A percentile compares a stretch with the other conserved stretches of the same genome.
phyloP scores from a whole-genome alignment of 1,140 invertebrate genomes.

The Druon quercuslanigerum region DNA sequence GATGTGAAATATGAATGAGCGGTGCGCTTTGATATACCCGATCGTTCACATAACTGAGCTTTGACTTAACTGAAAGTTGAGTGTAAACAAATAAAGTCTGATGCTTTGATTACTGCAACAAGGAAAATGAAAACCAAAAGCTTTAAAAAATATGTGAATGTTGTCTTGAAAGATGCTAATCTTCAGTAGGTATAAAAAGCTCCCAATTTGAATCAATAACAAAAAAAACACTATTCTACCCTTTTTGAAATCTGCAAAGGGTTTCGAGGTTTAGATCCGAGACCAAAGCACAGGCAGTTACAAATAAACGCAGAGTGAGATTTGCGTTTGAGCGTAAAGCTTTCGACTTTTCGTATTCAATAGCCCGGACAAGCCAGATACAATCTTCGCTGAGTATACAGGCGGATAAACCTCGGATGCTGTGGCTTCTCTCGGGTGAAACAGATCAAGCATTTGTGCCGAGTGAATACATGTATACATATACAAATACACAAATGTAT shows the following conservation, averaged over 20 bases:
- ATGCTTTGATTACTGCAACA: neutral
- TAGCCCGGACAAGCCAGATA: conserved; percentile 37
- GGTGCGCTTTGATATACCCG: no score
- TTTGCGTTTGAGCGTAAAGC: conserved; percentile 33
- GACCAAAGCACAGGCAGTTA: conserved; percentile 6
- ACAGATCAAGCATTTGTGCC: conserved; percentile 19
- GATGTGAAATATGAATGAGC: no score
- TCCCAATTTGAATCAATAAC: neutral
- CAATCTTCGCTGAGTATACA: conserved; percentile 36
- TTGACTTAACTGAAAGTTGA: no score
- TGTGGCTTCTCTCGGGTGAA: conserved; percentile 24
- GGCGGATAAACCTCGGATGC: neutral
- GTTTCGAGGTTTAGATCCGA: neutral
- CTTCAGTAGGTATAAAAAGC: conserved; percentile 3
- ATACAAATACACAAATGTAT: neutral
- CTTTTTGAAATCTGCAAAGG: neutral
- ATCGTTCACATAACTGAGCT: no score
- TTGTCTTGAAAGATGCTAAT: neutral
- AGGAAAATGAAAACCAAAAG: neutral
- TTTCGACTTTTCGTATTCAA: conserved; percentile 38
- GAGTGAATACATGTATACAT: conserved; percentile 7
- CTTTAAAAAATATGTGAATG: neutral
- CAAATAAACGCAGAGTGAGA: conserved; percentile 16
- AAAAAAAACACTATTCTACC: conserved; percentile 11
- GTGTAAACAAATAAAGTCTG: no score